Base-by-base conservation (phyloP, 2,797 vertebrate genomes). In the Tadarida brasiliensis region DNA sequence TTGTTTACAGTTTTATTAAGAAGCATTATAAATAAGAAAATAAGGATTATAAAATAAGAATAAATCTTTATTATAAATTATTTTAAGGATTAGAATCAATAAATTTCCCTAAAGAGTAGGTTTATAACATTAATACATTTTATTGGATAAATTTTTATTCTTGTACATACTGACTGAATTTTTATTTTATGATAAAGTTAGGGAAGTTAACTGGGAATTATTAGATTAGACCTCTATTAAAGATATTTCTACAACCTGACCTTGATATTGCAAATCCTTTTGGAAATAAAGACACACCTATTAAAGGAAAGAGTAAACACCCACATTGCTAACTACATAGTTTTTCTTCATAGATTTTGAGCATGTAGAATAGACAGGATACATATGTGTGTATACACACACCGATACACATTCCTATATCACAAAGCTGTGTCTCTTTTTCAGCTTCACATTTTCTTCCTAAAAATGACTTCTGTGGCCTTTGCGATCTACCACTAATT, bases 141-240 rank as follows among this genome's bases (percentile, higher is more conserved):
- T 92, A 97, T 14, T 96, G 92, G 73, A 81, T 77, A 88, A 54
- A 96, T 63, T 98, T 96, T 95, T 93, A 98, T 96, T 96, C 63
- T 83, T 94, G 93, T 61, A 56, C 0, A 1, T 57, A 26, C 30
- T 95, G 86, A 97, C 77, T 94, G 90, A 97, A 97, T 97, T 97
- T 94, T 94, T 97, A 94, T 90, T 89, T 96, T 20, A 92, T 70
- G 78, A 97, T 94, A 96, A 3, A 95, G 90, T 95, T 96, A 97
- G 87, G 63, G 95, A 97, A 91, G 94, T 92, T 97, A 97, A 84
- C 49, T 90, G 94, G 95, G 95, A 96, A 87, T 96, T 96, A 98
- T 96, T 89, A 96, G 94, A 97, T 93, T 89, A 95, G 15, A 97
- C 3, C 30, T 98, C 98, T 97, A 87, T 84, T 98, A 94, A 91